Evolutionary conservation across 2,113 vertebrate species (phyloP), one percentile per base, ranked within the genome.

Genomic region (Rattus norvegicus): DNA sequence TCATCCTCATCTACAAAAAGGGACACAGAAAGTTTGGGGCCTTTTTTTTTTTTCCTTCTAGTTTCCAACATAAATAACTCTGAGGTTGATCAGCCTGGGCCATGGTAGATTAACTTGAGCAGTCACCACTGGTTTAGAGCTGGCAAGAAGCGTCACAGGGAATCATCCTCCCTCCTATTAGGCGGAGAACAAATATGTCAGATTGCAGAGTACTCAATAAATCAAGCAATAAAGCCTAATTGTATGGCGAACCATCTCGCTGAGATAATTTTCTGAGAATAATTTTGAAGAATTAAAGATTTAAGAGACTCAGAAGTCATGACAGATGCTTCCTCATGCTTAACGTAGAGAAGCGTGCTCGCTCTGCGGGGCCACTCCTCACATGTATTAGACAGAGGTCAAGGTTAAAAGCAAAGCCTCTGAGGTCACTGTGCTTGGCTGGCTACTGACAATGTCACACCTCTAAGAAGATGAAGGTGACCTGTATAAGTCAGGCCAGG

Each of bases 261-360:
- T 88, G 89, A 94, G 86, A 97, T 91, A 56, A 90, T 94, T 97
- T 98, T 97, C 92, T 96, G 52, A 95, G 95, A 91, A 93, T 92
- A 97, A 97, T 95, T 97, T 96, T 97, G 95, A 95, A 93, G 94
- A 95, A 97, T 95, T 96, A 95, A 97, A 96, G 91, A 95, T 90
- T 94, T 97, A 97, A 95, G 96, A 96, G 93, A 96, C 72, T 92
- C 92, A 73, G 95, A 95, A 97, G 76, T 91, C 69, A 24, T 90
- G 85, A 96, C 85, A 95, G 93, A 95, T 91, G 92, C 93, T 96
- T 97, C 97, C 75, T 90, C 97, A 90, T 92, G 90, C 30, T 97
- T 91, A 49, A 28, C 19, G 56, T 56, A 75, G 67, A 47, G 59
- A 91, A 91, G 72, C 24, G 52, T 59, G 54, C 7, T 80, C 85